These are phyloP conservation scores for Acanthosepion pharaonis DNA, from an alignment of 2,888 invertebrate genomes.

Conservation along the genomic window DNA sequence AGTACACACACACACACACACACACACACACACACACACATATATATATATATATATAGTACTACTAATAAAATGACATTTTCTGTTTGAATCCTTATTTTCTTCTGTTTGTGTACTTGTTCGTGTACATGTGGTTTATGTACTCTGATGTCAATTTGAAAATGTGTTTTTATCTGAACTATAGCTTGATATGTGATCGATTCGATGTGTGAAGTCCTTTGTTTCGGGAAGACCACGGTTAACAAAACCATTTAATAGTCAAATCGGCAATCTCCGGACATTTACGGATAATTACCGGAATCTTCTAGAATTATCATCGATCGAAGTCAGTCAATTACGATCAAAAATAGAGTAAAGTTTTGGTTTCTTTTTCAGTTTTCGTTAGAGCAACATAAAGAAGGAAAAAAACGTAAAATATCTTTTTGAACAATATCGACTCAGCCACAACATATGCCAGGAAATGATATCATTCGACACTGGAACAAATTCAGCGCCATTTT, in stretches of 20 bases:
- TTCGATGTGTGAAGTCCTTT: neutral
- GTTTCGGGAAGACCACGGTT: too few species aligned
- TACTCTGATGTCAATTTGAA: too few species aligned
- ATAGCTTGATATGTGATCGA: too few species aligned
- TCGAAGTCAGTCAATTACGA: neutral
- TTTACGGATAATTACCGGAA: slow-evolving; percentile 33
- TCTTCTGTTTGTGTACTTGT: too few species aligned
- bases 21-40: too few species aligned
- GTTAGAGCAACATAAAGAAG: neutral
- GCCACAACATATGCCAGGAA: neutral
- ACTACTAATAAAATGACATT: too few species aligned
- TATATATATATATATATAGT: too few species aligned
- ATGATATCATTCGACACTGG: neutral
- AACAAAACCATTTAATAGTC: neutral
- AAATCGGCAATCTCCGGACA: slow-evolving; percentile 10
- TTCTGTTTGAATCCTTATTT: too few species aligned
- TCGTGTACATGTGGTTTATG: too few species aligned
- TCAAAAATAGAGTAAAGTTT: neutral
- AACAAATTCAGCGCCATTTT: neutral
- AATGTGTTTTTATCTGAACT: too few species aligned
- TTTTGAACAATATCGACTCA: neutral
- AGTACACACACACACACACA: too few species aligned
- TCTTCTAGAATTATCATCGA: neutral
- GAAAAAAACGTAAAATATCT: neutral
- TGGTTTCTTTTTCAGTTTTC: neutral